Base-by-base conservation (phyloP, 2,797 vertebrate species). In the Parambassis ranga region DNA sequence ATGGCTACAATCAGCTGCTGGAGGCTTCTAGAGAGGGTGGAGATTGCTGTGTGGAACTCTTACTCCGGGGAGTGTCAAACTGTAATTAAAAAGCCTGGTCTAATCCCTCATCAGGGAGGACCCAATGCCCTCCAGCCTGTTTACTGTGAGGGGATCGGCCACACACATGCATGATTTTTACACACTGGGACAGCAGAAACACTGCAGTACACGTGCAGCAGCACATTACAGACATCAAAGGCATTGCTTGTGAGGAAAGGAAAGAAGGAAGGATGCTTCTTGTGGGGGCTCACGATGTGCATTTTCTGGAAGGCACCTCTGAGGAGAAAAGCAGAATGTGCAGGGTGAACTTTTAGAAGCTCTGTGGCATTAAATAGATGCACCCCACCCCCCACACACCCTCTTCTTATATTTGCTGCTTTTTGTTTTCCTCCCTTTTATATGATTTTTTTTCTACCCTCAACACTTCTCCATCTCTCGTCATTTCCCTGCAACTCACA, bases 1-100 rank as follows among this genome's bases (percentile, higher is more conserved):
- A 26, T 22, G 7, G 35, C n/a, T 51, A 1, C 23, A 32, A 31
- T 64, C 48, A 37, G 32, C 32, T 48, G 52, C 51, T 76, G 50
- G 57, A 47, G 51, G 42, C 70, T 73, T 71, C 48, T 51, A 31
- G 59, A 61, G 49, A n/a, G 35, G 64, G 57, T 39, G 50, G 37
- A 19, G 56, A 65, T 56, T 7, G 13, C 58, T 53, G 73, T 50
- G 46, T 74, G 64, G 62, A 73, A 80, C 73, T 66, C 59, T 49
- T 49, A 56, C 81, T 75, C 76, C 31, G 22, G 79, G 75, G 74
- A 84, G 73, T 58, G 35, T 61, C 71, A 65, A 77, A 65, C 76
- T 78, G 81, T 87, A 89, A 90, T 92, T 87, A 89, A 87, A 84
- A 86, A 83, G 69, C 64, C 47, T 49, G 50, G 42, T 74, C 70